phyloP scores from a whole-genome alignment of 1,140 invertebrate genomes.

The Liolophura sinensis region DNA sequence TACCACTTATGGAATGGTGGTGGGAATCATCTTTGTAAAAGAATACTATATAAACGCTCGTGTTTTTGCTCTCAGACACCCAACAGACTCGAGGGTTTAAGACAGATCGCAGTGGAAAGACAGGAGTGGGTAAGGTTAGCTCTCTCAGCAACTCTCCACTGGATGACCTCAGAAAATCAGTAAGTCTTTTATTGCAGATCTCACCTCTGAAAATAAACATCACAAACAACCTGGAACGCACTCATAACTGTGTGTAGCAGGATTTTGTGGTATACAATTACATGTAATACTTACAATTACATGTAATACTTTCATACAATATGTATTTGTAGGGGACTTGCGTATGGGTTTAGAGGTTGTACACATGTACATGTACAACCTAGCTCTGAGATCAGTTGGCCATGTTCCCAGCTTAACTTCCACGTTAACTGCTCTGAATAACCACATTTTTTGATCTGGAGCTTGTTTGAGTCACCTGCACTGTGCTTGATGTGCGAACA shows the following conservation, averaged over 20 bases:
- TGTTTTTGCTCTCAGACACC: conserved; percentile 4
- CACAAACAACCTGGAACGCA: neutral
- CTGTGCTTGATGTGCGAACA: no score
- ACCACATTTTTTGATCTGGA: no score
- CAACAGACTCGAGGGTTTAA: conserved; percentile 27
- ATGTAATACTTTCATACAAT: neutral
- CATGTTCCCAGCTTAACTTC: no score
- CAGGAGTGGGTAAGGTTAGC: conserved; percentile 19
- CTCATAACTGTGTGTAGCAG: neutral
- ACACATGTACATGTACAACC: no score
- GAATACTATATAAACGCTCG: neutral
- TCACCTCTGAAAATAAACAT: neutral
- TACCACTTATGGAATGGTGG: no score
- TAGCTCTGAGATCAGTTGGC: no score
- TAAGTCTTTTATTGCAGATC: conserved; percentile 8
- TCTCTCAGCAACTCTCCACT: conserved; percentile 7
- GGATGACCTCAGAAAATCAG: conserved; percentile 20
- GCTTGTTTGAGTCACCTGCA: no score
- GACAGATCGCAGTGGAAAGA: conserved; percentile 18
- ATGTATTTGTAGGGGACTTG: conserved; percentile 1
- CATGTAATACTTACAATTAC: neutral
- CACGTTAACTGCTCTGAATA: no score
- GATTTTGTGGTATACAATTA: neutral
- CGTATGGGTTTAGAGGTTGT: neutral
- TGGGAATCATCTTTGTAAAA: neutral